phyloP scores from a whole-genome alignment of 2,888 invertebrate genomes.

The Yponomeuta cagnagella region DNA sequence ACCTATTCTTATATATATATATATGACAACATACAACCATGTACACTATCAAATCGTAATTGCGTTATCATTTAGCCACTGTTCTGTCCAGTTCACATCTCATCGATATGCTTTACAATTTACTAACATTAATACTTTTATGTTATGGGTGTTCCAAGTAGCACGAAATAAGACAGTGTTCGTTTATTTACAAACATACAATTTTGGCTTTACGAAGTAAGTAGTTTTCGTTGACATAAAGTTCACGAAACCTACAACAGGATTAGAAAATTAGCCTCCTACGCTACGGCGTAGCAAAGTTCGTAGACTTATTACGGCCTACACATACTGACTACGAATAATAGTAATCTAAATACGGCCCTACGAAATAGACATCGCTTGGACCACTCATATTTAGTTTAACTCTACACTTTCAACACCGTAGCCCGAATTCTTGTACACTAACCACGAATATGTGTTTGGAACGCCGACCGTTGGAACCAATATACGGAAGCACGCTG shows the following conservation, averaged over 20 bases:
- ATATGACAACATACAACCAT: slow-evolving; percentile 12
- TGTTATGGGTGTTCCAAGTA: slow-evolving; percentile 6
- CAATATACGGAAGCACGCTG: too few relatives aligned
- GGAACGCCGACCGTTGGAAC: too few relatives aligned
- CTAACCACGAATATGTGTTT: too few relatives aligned
- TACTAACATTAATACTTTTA: slow-evolving; percentile 11
- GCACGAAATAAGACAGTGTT: too few relatives aligned
- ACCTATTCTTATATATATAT: slow-evolving; percentile 3
- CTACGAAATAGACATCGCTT: not conserved
- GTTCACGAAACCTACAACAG: not conserved
- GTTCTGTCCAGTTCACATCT: slow-evolving; percentile 6
- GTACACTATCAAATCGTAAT: slow-evolving; percentile 19
- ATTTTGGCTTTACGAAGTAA: too few relatives aligned
- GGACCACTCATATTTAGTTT: not conserved
- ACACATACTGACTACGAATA: not conserved
- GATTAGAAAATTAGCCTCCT: not conserved
- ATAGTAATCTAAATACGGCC: not conserved
- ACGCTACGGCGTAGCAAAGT: slow-evolving; percentile 10
- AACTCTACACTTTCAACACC: not conserved
- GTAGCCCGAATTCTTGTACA: not conserved
- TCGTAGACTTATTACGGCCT: not conserved
- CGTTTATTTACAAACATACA: too few relatives aligned
- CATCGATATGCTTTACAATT: slow-evolving; percentile 7
- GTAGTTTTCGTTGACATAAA: not conserved
- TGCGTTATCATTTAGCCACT: slow-evolving; percentile 11